Evolutionary conservation across 2,888 invertebrate genomes (phyloP).

Genomic region (Gastrophysa polygoni): DNA sequence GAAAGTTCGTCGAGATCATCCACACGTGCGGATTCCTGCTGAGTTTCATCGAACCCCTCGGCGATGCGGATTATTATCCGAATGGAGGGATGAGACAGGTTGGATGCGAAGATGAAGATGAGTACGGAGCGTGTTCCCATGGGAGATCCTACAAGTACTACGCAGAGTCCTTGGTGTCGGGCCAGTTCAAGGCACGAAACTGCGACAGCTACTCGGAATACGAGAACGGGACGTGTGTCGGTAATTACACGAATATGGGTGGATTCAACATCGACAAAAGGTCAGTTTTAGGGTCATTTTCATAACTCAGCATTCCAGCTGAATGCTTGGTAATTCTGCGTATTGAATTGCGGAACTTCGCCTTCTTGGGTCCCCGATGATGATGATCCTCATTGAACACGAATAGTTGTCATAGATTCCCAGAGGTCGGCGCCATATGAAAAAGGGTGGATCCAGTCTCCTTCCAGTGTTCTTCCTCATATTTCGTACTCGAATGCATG

Average conservation of each 20-base stretch:
- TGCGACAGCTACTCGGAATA: conserved; percentile 26
- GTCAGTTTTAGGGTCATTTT: too few species aligned
- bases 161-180: conserved; percentile 49
- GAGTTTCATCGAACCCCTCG: conserved; percentile 42
- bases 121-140: conserved; percentile 56
- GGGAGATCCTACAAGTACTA: conserved; percentile 56
- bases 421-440: too few species aligned
- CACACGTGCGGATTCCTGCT: conserved; percentile 46
- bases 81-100: conserved; percentile 52
- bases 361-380: too few species aligned
- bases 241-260: conserved; percentile 14
- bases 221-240: conserved; percentile 26
- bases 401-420: too few species aligned
- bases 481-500: too few species aligned
- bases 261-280: not conserved
- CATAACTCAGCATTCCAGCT: too few species aligned
- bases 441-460: too few species aligned
- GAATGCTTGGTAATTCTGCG: too few species aligned
- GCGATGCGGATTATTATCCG: conserved; percentile 52
- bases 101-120: conserved; percentile 51
- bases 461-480: too few species aligned
- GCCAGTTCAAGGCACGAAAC: conserved; percentile 17
- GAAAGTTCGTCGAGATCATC: conserved; percentile 50
- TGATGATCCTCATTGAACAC: too few species aligned
- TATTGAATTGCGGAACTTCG: too few species aligned